Evolutionary conservation across 2,797 vertebrate species (phyloP).

Genomic region (Sebastes hubbsi): DNA sequence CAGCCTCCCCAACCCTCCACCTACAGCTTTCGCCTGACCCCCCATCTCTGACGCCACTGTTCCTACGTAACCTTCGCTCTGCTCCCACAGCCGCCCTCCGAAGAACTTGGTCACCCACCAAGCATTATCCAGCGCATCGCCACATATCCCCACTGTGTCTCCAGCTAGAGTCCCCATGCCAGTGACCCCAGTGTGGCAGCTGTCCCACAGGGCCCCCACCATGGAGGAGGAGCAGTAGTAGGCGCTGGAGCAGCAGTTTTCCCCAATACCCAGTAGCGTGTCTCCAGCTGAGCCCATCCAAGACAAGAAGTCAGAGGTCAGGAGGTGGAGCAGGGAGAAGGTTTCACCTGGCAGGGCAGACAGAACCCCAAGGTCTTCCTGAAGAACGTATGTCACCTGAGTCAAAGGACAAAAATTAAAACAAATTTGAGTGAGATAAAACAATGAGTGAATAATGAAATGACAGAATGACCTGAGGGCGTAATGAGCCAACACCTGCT

Average conservation of each 20-base stretch:
- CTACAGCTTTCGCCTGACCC: constrained; percentile 68
- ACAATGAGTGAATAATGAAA: background rate
- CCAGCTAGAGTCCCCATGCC: constrained; percentile 76
- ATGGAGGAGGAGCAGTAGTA: constrained; percentile 74
- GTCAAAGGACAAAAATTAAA: background rate
- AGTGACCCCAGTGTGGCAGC: constrained; percentile 69
- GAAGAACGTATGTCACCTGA: constrained; percentile 77
- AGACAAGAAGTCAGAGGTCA: constrained; percentile 74
- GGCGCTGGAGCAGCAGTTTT: constrained; percentile 34
- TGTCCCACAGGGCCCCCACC: constrained; percentile 60
- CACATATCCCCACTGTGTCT: constrained; percentile 71
- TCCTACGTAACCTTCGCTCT: constrained; percentile 70
- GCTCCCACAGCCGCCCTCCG: constrained; percentile 69
- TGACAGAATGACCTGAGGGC: background rate
- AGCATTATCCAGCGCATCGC: constrained; percentile 54
- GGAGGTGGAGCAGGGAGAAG: constrained; percentile 67
- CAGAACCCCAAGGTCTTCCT: constrained; percentile 78
- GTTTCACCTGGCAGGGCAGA: constrained; percentile 72
- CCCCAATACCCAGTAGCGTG: constrained; percentile 52
- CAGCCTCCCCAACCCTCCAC: constrained; percentile 74
- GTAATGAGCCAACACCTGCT: background rate
- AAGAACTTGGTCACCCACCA: constrained; percentile 74
- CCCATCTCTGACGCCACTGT: constrained; percentile 77
- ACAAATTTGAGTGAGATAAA: background rate
- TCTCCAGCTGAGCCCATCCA: constrained; percentile 59